These are phyloP conservation scores for Paramuricea clavata DNA, from an alignment of 92 coral and sea anemone species.

Conservation along the genomic window DNA sequence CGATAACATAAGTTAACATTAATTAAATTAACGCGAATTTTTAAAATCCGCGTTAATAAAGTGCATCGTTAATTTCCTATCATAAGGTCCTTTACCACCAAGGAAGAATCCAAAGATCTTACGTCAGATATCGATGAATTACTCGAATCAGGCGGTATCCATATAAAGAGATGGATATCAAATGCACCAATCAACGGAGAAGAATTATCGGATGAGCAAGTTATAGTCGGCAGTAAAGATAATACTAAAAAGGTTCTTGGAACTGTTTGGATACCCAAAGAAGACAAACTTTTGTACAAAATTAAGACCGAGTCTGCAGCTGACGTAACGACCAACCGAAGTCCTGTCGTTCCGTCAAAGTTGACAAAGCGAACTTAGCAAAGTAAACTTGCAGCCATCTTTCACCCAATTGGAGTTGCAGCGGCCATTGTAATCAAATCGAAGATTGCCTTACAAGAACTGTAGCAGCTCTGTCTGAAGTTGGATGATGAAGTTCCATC, in stretches of 20 bases:
- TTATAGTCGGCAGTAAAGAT: conserved; percentile 8
- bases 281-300: conserved; percentile 24
- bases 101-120: conserved; percentile 31
- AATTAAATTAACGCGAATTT: no score
- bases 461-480: conserved; percentile 56
- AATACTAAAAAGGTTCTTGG: conserved; percentile 9
- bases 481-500: conserved; percentile 64
- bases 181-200: conserved; percentile 37
- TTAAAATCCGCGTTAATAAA: no score
- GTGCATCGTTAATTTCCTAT: no score
- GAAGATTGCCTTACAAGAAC: conserved; percentile 49
- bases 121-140: conserved; percentile 42
- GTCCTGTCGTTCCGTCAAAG: not conserved
- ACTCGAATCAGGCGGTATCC: conserved; percentile 47
- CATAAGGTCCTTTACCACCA: no score
- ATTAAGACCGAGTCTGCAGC: not conserved
- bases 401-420: conserved; percentile 9
- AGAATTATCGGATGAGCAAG: conserved; percentile 8
- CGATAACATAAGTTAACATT: no score
- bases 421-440: not conserved
- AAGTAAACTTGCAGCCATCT: conserved; percentile 25
- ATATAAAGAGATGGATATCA: conserved; percentile 54
- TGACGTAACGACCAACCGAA: not conserved
- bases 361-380: conserved; percentile 1
- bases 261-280: conserved; percentile 27